phyloP scores from a whole-genome alignment of 2,888 invertebrate species.

The Diloba caeruleocephala region DNA sequence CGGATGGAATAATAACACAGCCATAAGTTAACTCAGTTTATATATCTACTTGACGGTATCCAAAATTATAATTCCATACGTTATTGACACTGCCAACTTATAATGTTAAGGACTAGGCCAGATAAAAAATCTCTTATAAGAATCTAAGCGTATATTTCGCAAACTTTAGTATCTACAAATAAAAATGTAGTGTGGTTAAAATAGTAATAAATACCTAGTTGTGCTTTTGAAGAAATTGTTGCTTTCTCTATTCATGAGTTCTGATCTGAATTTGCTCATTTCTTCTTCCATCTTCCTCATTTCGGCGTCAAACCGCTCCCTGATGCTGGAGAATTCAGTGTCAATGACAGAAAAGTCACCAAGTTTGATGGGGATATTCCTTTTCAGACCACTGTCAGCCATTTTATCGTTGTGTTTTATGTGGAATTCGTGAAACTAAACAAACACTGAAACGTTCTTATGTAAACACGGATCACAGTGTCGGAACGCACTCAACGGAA shows the following conservation, averaged over 20 bases:
- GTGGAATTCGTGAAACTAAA: conserved; percentile 81
- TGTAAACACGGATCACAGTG: conserved; percentile 84
- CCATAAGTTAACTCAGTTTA: conserved; percentile 53
- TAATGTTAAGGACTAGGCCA: conserved; percentile 1
- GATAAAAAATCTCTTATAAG: not conserved
- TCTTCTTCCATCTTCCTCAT: conserved; percentile 99
- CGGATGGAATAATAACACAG: conserved; percentile 77
- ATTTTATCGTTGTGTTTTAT: conserved; percentile 86
- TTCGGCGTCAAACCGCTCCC: conserved; percentile 98
- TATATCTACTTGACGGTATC: conserved; percentile 52
- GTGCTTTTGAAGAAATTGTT: conserved; percentile 97
- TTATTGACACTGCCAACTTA: conserved; percentile 20
- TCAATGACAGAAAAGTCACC: conserved; percentile 98
- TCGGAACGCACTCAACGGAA: conserved; percentile 80
- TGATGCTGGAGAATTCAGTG: conserved; percentile 98
- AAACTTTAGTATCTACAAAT: conserved; percentile 11
- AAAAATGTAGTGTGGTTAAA: conserved; percentile 13
- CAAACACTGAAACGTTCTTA: conserved; percentile 85
- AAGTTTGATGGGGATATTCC: conserved; percentile 97
- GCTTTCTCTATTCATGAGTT: conserved; percentile 97
- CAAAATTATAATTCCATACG: conserved; percentile 34
- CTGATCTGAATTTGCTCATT: conserved; percentile 98
- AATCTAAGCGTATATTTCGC: conserved; percentile 2
- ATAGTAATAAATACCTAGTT: conserved; percentile 92
- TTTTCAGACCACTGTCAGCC: conserved; percentile 95